These are phyloP conservation scores for Charaxes varanes DNA, from an alignment of 1,140 invertebrate genomes.

Conservation along the genomic window DNA sequence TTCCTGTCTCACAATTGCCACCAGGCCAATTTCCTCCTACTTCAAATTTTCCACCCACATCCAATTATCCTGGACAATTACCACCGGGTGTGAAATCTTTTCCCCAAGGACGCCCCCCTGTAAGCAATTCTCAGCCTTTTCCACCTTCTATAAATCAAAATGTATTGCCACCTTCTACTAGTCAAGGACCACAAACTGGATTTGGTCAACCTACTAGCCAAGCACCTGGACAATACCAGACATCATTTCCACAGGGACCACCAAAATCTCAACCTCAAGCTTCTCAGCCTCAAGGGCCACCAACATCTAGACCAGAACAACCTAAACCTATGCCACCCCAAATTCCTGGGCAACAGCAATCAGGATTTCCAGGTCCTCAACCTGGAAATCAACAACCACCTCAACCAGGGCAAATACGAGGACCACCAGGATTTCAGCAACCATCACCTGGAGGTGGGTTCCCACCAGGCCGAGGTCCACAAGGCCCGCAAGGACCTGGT, in stretches of 20 bases:
- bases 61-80: conserved; percentile 38
- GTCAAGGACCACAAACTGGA: conserved; percentile 22
- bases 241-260: conserved; percentile 32
- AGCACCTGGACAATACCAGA: conserved; percentile 13
- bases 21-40: conserved; percentile 57
- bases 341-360: conserved; percentile 15
- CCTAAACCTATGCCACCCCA: conserved; percentile 24
- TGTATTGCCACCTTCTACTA: conserved; percentile 34
- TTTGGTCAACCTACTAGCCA: conserved; percentile 35
- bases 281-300: conserved; percentile 25
- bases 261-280: conserved; percentile 31
- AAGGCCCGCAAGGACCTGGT: conserved; percentile 15
- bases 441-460: conserved; percentile 12
- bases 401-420: conserved; percentile 19
- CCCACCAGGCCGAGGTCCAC: conserved; percentile 13
- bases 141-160: conserved; percentile 36
- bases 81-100: conserved; percentile 41
- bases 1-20: conserved; percentile 50
- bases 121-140: conserved; percentile 34
- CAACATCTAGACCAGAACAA: conserved; percentile 14
- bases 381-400: too few relatives aligned
- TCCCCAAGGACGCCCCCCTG: conserved; percentile 35
- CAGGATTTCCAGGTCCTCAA: conserved; percentile 17
- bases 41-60: conserved; percentile 35
- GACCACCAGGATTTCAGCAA: conserved; percentile 21